Conservation (phyloP, 2,888 invertebrate species). For the Eristalinus sepulchralis region DNA sequence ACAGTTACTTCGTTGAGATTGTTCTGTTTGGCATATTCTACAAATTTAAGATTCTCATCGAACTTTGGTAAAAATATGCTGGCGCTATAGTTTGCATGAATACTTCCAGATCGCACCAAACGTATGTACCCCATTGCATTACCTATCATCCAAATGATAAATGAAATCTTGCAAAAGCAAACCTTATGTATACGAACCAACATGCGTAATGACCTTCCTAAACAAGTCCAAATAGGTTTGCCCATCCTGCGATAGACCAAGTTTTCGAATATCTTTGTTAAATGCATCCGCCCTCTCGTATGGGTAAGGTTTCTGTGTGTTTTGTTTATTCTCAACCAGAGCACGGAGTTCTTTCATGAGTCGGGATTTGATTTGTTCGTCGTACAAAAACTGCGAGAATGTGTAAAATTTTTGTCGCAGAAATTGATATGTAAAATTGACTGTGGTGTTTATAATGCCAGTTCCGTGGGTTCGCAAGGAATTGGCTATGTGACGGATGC, state of each 20-base stretch:
- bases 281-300: constrained; percentile 97
- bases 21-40: constrained; percentile 84
- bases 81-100: constrained; percentile 95
- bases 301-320: constrained; percentile 75
- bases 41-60: constrained; percentile 84
- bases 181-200: constrained; percentile 83
- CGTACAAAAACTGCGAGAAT: constrained; percentile 98
- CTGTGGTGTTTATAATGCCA: constrained; percentile 97
- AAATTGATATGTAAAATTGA: constrained; percentile 96
- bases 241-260: constrained; percentile 91
- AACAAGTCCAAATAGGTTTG: constrained; percentile 96
- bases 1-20: constrained; percentile 84
- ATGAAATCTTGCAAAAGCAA: constrained; percentile 30
- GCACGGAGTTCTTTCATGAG: constrained; percentile 93
- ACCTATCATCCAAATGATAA: constrained; percentile 80
- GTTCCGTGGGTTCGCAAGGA: constrained; percentile 98
- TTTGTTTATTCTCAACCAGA: constrained; percentile 85
- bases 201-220: constrained; percentile 94
- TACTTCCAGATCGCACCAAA: constrained; percentile 95
- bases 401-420: constrained; percentile 94
- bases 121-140: constrained; percentile 98
- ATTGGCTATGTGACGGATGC: constrained; percentile 97
- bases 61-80: constrained; percentile 94
- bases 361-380: constrained; percentile 98
- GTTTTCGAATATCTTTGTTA: constrained; percentile 92